Evolutionary conservation across 2,797 vertebrate genomes (phyloP), one percentile per base, ranked within the genome.

Genomic region (Sylvilagus floridanus): DNA sequence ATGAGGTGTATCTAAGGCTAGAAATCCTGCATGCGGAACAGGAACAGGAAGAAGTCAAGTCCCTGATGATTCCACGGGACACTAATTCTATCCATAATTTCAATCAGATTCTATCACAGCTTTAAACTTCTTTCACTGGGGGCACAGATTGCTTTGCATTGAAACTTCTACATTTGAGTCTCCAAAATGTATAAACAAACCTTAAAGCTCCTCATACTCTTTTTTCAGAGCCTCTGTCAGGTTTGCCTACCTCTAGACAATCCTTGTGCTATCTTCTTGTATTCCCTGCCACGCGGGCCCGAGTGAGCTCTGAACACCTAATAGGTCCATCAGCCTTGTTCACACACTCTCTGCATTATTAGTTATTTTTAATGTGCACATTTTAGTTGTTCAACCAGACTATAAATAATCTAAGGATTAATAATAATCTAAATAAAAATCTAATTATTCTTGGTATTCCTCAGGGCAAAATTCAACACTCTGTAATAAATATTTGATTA

Each of bases 401-500:
- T 79, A 10, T 66, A 86, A 62, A 54, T 89, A 76, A 78, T 30
- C 16, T 65, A 91, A 92, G 4, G 19, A 28, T 35, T 35, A 35
- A 35, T 35, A 35, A 35, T 35, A 35, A 35, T 35, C 35, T 35
- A 35, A 35, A 35, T 35, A 79, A 76, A 54, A 84, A 5, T 92
- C 11, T 75, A 24, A 66, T 92, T 32, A 62, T 75, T 86, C 21
- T 83, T 78, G 16, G 7, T 78, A 83, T 93, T 93, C 24, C 62
- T 93, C 42, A 75, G 35, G 32, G 32, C 2, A 79, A 84, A 75
- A 69, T 84, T 14, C 50, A 88, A 12, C 30, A 19, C 5, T 1
- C 17, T n/a, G 10, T 60, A 57, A 60, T 83, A 82, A 92, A 71
- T 66, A 90, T 82, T 94, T 86, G 50, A 60, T 71, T 76, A 86